These are phyloP conservation scores for Periophthalmus magnuspinnatus DNA, from an alignment of 2,797 vertebrate species.

Conservation along the genomic window DNA sequence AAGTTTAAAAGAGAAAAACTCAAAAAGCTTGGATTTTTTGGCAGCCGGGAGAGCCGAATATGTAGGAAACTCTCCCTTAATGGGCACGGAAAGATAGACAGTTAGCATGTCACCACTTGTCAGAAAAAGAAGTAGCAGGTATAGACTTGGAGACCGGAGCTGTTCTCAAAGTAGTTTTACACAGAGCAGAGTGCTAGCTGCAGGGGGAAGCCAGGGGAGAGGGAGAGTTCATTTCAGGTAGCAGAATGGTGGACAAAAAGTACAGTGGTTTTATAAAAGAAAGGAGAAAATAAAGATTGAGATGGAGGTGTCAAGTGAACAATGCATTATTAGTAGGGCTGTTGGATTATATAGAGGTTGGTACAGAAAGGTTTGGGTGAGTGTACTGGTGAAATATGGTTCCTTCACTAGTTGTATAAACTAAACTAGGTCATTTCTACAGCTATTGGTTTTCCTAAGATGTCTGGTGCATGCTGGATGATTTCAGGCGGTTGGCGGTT, in stretches of 20 bases:
- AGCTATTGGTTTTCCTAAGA: not conserved
- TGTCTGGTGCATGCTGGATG: not conserved
- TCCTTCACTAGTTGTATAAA: not conserved
- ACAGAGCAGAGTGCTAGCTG: conserved; percentile 55
- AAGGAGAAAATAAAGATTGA: conserved; percentile 1
- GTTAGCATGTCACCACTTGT: conserved; percentile 72
- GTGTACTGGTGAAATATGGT: not conserved
- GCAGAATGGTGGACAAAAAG: conserved; percentile 30
- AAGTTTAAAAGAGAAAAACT: conserved; percentile 62
- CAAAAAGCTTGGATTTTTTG: conserved; percentile 48
- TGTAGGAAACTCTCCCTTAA: conserved; percentile 69
- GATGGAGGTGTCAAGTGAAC: conserved; percentile 16
- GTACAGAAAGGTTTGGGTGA: not conserved
- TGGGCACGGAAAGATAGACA: conserved; percentile 73
- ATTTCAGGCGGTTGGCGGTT: not conserved
- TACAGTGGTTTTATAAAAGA: not conserved
- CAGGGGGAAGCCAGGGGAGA: conserved; percentile 37
- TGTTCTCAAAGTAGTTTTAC: conserved; percentile 71
- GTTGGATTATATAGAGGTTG: not conserved
- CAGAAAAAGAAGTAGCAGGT: conserved; percentile 59
- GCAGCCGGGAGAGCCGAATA: conserved; percentile 61
- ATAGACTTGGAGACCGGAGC: conserved; percentile 47
- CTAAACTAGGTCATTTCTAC: not conserved
- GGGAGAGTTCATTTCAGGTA: conserved; percentile 51
- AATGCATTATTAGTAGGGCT: conserved; percentile 43